phyloP scores from a whole-genome alignment of 2,113 vertebrate species.

The Delphinapterus leucas region DNA sequence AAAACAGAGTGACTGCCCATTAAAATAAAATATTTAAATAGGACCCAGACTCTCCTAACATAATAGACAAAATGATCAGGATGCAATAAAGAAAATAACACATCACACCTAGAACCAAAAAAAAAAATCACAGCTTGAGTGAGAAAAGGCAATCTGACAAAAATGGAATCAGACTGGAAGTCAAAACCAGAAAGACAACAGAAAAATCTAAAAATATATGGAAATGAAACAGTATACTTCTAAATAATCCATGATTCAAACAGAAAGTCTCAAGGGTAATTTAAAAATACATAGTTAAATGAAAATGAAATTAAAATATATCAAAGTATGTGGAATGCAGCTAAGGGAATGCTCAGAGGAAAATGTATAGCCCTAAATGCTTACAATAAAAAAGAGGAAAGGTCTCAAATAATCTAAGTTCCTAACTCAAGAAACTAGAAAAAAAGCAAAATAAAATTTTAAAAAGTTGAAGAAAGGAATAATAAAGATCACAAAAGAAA shows the following conservation, averaged over 20 bases:
- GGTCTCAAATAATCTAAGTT: not conserved
- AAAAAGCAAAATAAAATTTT: not conserved
- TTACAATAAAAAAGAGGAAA: not conserved
- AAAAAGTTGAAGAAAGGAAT: not conserved
- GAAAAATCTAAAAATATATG: not conserved
- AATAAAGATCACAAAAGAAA: not conserved
- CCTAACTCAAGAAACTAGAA: not conserved
- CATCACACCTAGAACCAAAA: not conserved
- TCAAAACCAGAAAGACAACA: not conserved
- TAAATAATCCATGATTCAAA: not conserved
- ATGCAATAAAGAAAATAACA: not conserved
- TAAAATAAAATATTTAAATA: not conserved
- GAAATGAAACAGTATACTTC: not conserved
- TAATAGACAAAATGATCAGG: constrained; percentile 6
- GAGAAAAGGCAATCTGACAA: not conserved
- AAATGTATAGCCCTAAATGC: not conserved
- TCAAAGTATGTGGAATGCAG: not conserved
- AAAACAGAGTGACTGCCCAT: not conserved
- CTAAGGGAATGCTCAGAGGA: not conserved
- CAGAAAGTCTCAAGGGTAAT: not conserved
- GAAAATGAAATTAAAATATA: not conserved
- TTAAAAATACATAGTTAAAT: not conserved
- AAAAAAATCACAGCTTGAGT: not conserved
- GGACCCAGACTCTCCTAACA: not conserved
- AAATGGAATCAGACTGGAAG: not conserved